phyloP scores from a whole-genome alignment of 1,140 invertebrate genomes.

The Spodoptera frugiperda region DNA sequence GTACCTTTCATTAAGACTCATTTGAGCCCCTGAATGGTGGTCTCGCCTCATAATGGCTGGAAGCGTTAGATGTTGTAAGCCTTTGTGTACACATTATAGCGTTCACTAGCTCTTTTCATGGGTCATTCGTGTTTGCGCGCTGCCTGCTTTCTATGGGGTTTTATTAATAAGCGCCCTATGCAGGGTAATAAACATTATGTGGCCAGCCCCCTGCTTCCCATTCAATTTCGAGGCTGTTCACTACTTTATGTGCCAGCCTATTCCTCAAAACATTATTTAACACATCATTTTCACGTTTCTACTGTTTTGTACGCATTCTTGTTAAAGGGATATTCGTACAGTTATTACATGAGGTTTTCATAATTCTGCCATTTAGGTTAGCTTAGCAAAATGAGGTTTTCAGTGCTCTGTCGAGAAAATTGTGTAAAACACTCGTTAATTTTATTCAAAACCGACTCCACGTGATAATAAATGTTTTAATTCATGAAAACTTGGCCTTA shows the following conservation, averaged over 20 bases:
- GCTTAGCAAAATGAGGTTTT: not conserved
- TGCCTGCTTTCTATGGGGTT: slow-evolving; percentile 62
- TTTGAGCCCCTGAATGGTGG: slow-evolving; percentile 78
- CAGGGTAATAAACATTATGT: slow-evolving; percentile 58
- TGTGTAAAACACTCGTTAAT: not conserved
- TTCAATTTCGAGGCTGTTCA: slow-evolving; percentile 25
- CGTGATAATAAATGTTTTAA: no score
- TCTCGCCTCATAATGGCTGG: slow-evolving; percentile 74
- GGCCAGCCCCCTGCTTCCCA: slow-evolving; percentile 31
- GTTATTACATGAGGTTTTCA: not conserved
- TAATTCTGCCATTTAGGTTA: slow-evolving; percentile 11
- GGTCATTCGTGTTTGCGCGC: slow-evolving; percentile 69
- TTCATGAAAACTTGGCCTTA: no score
- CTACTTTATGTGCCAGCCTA: slow-evolving; percentile 3
- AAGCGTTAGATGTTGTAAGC: slow-evolving; percentile 77
- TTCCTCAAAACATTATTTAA: slow-evolving; percentile 18
- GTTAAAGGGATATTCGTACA: slow-evolving; percentile 5
- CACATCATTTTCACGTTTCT: not conserved
- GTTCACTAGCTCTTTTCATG: slow-evolving; percentile 66
- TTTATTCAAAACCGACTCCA: not conserved
- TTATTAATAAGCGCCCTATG: slow-evolving; percentile 71
- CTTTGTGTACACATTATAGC: slow-evolving; percentile 75
- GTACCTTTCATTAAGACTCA: slow-evolving; percentile 82
- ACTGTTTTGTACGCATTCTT: not conserved
- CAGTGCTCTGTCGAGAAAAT: not conserved